Evolutionary conservation across 2,888 invertebrate species (phyloP).

Genomic region (Congeria kusceri): DNA sequence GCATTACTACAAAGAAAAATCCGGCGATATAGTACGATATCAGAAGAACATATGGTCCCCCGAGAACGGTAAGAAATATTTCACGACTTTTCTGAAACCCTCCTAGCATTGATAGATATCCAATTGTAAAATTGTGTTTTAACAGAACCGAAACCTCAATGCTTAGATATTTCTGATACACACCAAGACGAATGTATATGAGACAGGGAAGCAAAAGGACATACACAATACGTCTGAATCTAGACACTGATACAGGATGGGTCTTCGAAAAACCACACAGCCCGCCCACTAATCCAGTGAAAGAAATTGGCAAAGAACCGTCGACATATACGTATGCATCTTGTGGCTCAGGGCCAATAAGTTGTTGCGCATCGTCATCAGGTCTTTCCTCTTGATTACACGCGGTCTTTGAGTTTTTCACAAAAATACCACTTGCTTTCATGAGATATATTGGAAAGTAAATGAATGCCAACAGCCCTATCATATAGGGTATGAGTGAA

Average conservation of each 20-base stretch:
- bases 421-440: neutral
- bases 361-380: neutral
- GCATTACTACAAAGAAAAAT: constrained; percentile 34
- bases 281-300: constrained; percentile 26
- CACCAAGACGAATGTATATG: constrained; percentile 31
- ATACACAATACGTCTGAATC: constrained; percentile 31
- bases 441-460: constrained; percentile 45
- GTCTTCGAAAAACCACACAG: constrained; percentile 31
- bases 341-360: neutral
- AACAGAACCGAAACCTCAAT: constrained; percentile 29
- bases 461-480: constrained; percentile 36
- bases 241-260: constrained; percentile 28
- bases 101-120: constrained; percentile 49
- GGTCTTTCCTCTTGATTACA: neutral
- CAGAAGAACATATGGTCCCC: constrained; percentile 45
- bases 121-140: constrained; percentile 40
- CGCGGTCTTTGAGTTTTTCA: neutral
- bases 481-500: constrained; percentile 35
- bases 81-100: constrained; percentile 45
- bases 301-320: constrained; percentile 33
- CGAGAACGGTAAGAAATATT: constrained; percentile 40
- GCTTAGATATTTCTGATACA: constrained; percentile 29
- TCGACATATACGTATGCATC: constrained; percentile 37
- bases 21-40: constrained; percentile 25
- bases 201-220: constrained; percentile 27